Conservation (phyloP, 2,797 vertebrate genomes). For the Chloroceryle inda region DNA sequence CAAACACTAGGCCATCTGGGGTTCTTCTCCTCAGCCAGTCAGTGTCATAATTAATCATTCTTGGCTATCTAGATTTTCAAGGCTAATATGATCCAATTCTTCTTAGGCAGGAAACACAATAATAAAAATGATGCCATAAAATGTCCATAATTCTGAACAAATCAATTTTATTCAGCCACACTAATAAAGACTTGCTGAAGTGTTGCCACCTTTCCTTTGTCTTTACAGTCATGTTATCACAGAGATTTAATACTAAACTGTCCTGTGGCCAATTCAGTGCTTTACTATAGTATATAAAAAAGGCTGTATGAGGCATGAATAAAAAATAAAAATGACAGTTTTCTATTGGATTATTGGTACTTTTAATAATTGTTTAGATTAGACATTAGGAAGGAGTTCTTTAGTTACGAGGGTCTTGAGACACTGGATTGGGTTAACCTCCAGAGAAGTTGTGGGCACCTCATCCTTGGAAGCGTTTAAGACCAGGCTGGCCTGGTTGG, state of each 20-base stretch:
- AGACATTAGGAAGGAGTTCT: too few relatives aligned
- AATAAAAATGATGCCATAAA: background rate
- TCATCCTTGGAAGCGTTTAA: too few relatives aligned
- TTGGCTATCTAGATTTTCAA: background rate
- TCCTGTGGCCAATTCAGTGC: background rate
- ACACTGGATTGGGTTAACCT: too few relatives aligned
- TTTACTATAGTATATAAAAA: background rate
- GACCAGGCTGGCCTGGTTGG: too few relatives aligned
- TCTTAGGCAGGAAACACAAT: background rate
- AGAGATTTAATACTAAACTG: background rate
- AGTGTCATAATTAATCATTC: background rate
- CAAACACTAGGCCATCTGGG: background rate
- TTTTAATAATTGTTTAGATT: background rate
- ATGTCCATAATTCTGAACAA: background rate
- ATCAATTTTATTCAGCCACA: background rate
- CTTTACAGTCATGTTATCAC: background rate
- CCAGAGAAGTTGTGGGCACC: too few relatives aligned
- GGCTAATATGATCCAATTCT: background rate
- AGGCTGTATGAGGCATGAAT: background rate
- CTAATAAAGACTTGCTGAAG: background rate
- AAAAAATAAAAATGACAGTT: background rate
- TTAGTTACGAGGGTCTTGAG: too few relatives aligned
- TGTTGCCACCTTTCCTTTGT: background rate
- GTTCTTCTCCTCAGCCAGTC: background rate
- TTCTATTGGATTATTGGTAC: background rate